A percentile compares a stretch with the other conserved stretches of the same genome.
These are phyloP conservation scores for Harpegnathos saltator DNA, from an alignment of 1,140 invertebrate genomes.

Conservation along the genomic window DNA sequence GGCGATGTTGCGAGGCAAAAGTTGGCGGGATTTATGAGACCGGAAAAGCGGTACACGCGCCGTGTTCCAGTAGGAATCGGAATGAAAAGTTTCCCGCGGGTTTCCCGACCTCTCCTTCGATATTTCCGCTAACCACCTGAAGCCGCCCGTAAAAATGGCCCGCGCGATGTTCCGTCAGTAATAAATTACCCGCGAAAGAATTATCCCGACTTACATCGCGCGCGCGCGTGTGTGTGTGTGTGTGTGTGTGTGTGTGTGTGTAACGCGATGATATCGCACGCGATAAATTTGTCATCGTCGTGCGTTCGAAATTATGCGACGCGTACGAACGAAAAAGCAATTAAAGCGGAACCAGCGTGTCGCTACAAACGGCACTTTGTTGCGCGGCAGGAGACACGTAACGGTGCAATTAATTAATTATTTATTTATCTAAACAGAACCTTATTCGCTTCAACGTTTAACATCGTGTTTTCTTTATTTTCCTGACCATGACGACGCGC, in stretches of 20 bases:
- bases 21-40: slow-evolving; percentile 58
- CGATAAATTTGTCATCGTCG: slow-evolving; percentile 10
- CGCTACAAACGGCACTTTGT: no score
- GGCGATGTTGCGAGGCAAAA: slow-evolving; percentile 55
- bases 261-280: slow-evolving; percentile 24
- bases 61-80: slow-evolving; percentile 49
- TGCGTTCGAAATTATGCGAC: background rate
- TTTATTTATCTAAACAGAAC: background rate
- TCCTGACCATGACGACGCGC: no score
- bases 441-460: background rate
- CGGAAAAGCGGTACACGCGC: slow-evolving; percentile 45
- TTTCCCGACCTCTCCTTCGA: slow-evolving; percentile 54
- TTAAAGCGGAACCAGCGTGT: background rate
- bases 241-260: no score
- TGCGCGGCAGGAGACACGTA: no score
- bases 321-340: background rate
- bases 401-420: no score
- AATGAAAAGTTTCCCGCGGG: slow-evolving; percentile 56
- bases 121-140: slow-evolving; percentile 58
- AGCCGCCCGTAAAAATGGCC: slow-evolving; percentile 51
- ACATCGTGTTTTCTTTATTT: background rate
- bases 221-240: no score
- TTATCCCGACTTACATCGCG: slow-evolving; percentile 48
- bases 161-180: slow-evolving; percentile 36
- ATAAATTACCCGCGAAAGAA: slow-evolving; percentile 50